phyloP scores from a whole-genome alignment of 23 tunicate genomes.

The Trididemnum nubilum region DNA sequence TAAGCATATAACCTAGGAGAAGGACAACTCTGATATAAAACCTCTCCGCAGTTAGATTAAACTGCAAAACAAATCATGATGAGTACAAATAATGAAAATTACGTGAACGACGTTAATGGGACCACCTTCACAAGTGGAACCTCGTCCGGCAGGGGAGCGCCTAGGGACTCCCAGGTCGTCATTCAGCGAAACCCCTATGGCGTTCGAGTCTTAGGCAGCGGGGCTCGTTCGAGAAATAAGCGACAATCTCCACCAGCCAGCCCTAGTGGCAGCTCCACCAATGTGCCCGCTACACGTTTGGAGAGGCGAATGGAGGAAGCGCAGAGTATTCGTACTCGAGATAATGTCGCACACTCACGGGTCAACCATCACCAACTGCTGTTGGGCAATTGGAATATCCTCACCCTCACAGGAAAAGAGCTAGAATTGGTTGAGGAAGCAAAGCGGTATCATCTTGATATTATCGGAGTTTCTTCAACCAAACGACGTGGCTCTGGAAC shows the following conservation, averaged over 20 bases:
- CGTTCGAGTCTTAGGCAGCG: not conserved
- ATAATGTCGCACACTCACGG: too few relatives aligned
- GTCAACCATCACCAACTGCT: not conserved
- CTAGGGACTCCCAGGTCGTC: too few relatives aligned
- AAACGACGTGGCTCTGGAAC: not conserved
- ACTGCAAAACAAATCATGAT: too few relatives aligned
- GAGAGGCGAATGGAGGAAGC: not conserved
- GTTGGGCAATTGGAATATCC: not conserved
- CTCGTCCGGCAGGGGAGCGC: too few relatives aligned
- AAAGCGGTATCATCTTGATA: not conserved
- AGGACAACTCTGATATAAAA: too few relatives aligned
- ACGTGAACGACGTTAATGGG: too few relatives aligned
- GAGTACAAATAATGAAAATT: too few relatives aligned
- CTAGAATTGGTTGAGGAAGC: not conserved
- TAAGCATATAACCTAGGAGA: too few relatives aligned
- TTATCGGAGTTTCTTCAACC: not conserved
- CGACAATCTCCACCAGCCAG: not conserved
- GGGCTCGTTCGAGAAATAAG: not conserved
- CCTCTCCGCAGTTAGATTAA: too few relatives aligned
- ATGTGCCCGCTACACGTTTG: not conserved
- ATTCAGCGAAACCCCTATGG: too few relatives aligned
- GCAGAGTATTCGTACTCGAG: not conserved
- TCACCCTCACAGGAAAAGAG: not conserved
- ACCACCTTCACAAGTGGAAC: too few relatives aligned
- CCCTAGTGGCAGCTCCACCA: not conserved